phyloP scores from a whole-genome alignment of 1,140 invertebrate genomes.

The Lineus longissimus region DNA sequence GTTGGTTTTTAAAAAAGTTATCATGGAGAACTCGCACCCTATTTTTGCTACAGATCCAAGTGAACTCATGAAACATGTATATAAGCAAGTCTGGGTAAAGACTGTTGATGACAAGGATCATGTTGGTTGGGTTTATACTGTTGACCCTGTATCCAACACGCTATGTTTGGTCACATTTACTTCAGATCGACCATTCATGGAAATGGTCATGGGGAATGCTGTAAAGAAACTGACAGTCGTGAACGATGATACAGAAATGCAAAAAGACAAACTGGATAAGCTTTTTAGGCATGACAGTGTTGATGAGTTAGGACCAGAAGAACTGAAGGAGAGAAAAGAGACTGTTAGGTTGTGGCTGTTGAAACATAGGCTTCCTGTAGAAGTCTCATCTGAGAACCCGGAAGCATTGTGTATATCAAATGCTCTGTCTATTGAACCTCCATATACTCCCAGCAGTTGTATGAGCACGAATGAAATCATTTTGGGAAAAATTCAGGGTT shows the following conservation, averaged over 20 bases:
- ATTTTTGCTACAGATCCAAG: conserved; percentile 45
- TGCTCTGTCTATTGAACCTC: conserved; percentile 42
- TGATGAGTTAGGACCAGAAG: conserved; percentile 25
- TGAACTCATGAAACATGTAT: conserved; percentile 44
- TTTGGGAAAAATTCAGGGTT: conserved; percentile 46
- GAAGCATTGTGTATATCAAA: conserved; percentile 38
- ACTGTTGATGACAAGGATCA: conserved; percentile 23
- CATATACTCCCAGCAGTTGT: conserved; percentile 45
- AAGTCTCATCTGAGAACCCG: conserved; percentile 21
- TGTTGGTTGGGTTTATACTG: conserved; percentile 45
- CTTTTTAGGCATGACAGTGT: conserved; percentile 30
- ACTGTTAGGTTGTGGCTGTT: conserved; percentile 41
- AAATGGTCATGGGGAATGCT: conserved; percentile 33
- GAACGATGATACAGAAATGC: conserved; percentile 24
- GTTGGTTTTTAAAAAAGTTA: too few relatives aligned
- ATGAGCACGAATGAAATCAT: conserved; percentile 50
- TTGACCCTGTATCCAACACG: conserved; percentile 48
- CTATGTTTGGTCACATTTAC: conserved; percentile 38
- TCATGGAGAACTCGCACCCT: conserved; percentile 24
- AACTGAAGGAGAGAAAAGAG: conserved; percentile 30
- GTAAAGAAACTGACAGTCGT: conserved; percentile 27
- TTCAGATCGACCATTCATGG: conserved; percentile 6
- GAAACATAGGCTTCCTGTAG: conserved; percentile 44
- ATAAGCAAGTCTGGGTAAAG: conserved; percentile 28
- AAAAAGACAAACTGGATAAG: conserved; percentile 30